Evolutionary conservation across 2,888 invertebrate genomes (phyloP).

Genomic region (Pachydiplax longipennis): DNA sequence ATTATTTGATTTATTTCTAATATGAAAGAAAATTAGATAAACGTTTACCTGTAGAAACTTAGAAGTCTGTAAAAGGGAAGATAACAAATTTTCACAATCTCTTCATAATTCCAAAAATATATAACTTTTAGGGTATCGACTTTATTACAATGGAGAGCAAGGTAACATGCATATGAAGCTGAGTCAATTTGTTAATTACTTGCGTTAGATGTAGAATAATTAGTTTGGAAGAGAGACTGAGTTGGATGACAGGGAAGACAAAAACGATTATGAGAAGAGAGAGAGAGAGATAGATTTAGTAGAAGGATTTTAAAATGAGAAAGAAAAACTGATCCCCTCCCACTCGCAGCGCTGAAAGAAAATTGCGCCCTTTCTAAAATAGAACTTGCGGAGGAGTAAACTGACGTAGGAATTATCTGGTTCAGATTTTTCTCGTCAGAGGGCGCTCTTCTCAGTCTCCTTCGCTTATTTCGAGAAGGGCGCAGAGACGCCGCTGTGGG

Average conservation of each 20-base stretch:
- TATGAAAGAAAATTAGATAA: no score
- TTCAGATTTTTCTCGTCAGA: conserved; percentile 33
- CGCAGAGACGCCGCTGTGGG: neutral
- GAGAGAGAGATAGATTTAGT: neutral
- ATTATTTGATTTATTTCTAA: no score
- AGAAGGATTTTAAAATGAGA: no score
- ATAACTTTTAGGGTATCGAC: no score
- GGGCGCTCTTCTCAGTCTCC: conserved; percentile 37
- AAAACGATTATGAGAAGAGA: neutral
- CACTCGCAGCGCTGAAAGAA: neutral
- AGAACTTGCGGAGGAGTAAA: conserved; percentile 37
- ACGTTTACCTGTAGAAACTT: no score
- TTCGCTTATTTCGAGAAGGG: conserved; percentile 43
- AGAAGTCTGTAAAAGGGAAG: no score
- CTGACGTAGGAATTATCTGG: conserved; percentile 22
- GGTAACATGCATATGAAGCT: no score
- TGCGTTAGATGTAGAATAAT: neutral
- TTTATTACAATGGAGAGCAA: no score
- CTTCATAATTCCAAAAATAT: no score
- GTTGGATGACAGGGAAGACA: neutral
- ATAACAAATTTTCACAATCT: no score
- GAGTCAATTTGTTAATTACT: no score
- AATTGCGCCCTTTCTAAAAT: conserved; percentile 29
- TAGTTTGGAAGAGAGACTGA: neutral
- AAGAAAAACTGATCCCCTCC: neutral